Evolutionary conservation across 1,140 invertebrate genomes (phyloP).

Genomic region (Aethina tumida): DNA sequence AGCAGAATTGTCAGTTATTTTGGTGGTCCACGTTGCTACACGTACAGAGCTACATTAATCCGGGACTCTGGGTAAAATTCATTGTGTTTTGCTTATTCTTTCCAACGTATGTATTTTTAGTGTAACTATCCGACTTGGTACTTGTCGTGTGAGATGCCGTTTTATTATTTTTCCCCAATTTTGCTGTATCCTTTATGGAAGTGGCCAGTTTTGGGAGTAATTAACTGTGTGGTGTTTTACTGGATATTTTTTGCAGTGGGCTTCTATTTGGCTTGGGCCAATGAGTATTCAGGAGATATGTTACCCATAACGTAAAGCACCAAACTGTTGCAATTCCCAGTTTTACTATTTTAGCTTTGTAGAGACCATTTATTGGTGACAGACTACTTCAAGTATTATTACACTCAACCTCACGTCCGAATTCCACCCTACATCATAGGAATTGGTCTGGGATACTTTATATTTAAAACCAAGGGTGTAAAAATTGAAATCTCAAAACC

Average conservation of each 20-base stretch:
- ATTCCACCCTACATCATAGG: constrained; percentile 16
- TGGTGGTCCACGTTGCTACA: constrained; percentile 38
- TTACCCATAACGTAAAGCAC: constrained; percentile 12
- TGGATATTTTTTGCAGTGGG: constrained; percentile 6
- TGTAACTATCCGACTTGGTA: constrained; percentile 11
- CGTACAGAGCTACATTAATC: constrained; percentile 34
- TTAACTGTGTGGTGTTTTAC: constrained; percentile 7
- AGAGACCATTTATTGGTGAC: neutral
- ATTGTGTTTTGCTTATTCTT: constrained; percentile 3
- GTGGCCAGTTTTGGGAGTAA: constrained; percentile 12
- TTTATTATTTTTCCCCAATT: constrained; percentile 44
- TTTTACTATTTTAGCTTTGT: neutral
- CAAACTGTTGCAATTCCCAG: constrained; percentile 3
- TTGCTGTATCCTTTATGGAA: constrained; percentile 38
- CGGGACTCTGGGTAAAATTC: constrained; percentile 20
- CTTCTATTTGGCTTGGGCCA: constrained; percentile 18
- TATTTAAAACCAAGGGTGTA: constrained; percentile 9
- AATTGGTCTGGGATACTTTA: constrained; percentile 11
- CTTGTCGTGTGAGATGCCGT: constrained; percentile 18
- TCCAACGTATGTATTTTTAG: constrained; percentile 5
- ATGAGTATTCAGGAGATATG: constrained; percentile 15
- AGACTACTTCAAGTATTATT: constrained; percentile 15
- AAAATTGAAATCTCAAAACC: constrained; percentile 12
- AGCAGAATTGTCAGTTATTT: constrained; percentile 28
- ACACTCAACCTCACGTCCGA: constrained; percentile 14